These are phyloP conservation scores for Patiria pectinifera DNA, from an alignment of 53 echinoderm and acorn worm species.

Conservation along the genomic window DNA sequence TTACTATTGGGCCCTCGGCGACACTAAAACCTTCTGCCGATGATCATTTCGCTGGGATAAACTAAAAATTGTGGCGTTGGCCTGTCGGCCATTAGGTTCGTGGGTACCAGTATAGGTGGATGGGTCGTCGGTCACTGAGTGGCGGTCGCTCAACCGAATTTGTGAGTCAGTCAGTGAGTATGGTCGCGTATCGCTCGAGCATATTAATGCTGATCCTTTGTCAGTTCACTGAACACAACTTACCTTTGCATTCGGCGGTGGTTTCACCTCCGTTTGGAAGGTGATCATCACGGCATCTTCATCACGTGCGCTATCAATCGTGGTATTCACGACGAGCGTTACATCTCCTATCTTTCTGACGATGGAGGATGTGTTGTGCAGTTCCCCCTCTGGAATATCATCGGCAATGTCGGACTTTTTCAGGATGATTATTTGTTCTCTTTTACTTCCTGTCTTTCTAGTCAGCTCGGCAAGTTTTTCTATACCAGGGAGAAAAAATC, in stretches of 20 bases:
- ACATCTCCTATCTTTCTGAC: constrained; percentile 36
- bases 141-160: too few species aligned
- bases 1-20: too few species aligned
- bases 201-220: not conserved
- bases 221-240: not conserved
- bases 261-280: constrained; percentile 48
- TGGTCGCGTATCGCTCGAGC: too few species aligned
- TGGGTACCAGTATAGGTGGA: too few species aligned
- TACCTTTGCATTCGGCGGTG: constrained; percentile 17
- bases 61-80: too few species aligned
- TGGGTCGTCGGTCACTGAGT: too few species aligned
- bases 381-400: not conserved
- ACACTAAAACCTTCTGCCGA: too few species aligned
- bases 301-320: not conserved
- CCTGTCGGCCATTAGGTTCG: too few species aligned
- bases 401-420: constrained; percentile 38
- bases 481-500: not conserved
- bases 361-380: constrained; percentile 34
- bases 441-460: not conserved
- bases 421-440: constrained; percentile 2
- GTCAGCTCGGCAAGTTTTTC: constrained; percentile 48
- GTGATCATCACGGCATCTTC: constrained; percentile 21
- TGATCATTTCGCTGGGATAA: too few species aligned
- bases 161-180: too few species aligned
- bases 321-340: constrained; percentile 36